Conservation (phyloP, 30 jellyfish, hydroid and myxozoan genomes). For the Pseudorhiza aurosa region DNA sequence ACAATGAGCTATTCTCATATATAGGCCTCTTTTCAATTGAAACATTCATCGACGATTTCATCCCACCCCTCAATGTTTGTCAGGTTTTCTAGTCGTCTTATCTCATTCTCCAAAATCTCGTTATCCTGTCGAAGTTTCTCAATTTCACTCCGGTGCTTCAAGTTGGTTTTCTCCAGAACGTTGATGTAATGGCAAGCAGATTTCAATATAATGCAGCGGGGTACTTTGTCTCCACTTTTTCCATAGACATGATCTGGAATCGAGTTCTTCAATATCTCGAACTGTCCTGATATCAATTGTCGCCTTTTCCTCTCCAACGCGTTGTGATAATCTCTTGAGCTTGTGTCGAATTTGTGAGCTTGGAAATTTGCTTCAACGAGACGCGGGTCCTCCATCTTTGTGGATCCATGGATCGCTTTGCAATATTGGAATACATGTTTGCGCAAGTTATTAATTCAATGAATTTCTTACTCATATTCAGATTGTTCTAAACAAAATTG, state of each 20-base stretch:
- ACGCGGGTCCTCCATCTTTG: constrained; percentile 1
- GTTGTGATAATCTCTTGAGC: constrained; percentile 73
- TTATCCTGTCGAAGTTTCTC: constrained; percentile 49
- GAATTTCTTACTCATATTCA: not conserved
- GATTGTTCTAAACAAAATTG: not conserved
- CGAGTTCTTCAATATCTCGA: constrained; percentile 40
- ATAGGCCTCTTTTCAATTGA: too few species aligned
- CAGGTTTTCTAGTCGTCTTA: constrained; percentile 33
- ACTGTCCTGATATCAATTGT: constrained; percentile 53
- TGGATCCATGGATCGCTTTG: not conserved
- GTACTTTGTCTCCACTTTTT: constrained; percentile 43
- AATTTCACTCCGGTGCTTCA: constrained; percentile 49
- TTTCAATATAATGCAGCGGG: constrained; percentile 57
- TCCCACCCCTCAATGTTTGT: constrained; percentile 1
- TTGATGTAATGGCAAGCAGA: constrained; percentile 71
- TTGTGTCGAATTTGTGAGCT: not conserved
- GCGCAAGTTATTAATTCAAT: not conserved
- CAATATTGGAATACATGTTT: not conserved
- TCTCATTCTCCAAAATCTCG: constrained; percentile 48
- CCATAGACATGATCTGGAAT: constrained; percentile 55
- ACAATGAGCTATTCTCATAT: too few species aligned
- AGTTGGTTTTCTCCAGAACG: constrained; percentile 55
- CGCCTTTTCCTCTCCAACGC: constrained; percentile 72
- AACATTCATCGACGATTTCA: constrained; percentile 1
- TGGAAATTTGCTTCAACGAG: not conserved